These are phyloP conservation scores for Hippocampus kuda DNA, from an alignment of 2,797 vertebrate species.

Conservation along the genomic window DNA sequence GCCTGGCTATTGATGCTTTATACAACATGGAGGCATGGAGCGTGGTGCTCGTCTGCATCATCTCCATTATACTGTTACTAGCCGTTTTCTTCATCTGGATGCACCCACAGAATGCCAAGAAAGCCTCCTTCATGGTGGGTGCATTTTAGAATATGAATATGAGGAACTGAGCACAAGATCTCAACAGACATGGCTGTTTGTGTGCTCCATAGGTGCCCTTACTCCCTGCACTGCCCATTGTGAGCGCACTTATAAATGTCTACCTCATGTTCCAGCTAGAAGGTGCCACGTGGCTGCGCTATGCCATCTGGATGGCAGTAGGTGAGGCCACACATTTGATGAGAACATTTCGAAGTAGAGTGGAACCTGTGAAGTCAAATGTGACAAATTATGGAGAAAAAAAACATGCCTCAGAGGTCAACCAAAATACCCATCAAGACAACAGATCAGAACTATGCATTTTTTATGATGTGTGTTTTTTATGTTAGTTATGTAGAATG, in stretches of 20 bases:
- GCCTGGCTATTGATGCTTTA: slow-evolving; percentile 54
- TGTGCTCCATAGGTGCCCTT: slow-evolving; percentile 68
- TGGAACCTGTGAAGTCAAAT: background rate
- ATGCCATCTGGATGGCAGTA: slow-evolving; percentile 73
- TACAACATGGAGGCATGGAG: slow-evolving; percentile 54
- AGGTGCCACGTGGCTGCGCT: slow-evolving; percentile 69
- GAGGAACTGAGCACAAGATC: background rate
- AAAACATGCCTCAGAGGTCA: too few relatives aligned
- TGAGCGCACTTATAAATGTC: slow-evolving; percentile 71
- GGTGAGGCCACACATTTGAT: slow-evolving; percentile 57
- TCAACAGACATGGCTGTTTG: background rate
- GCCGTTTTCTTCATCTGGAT: slow-evolving; percentile 66
- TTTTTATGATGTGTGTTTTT: too few relatives aligned
- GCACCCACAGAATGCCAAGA: slow-evolving; percentile 70
- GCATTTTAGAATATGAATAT: background rate
- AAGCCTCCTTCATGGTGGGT: slow-evolving; percentile 75
- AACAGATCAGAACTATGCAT: too few relatives aligned
- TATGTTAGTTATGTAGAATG: too few relatives aligned
- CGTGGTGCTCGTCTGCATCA: slow-evolving; percentile 53
- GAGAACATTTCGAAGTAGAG: background rate
- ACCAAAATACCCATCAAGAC: too few relatives aligned
- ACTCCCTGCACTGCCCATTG: slow-evolving; percentile 70
- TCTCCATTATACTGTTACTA: slow-evolving; percentile 52
- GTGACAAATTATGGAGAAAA: too few relatives aligned
- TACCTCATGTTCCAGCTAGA: slow-evolving; percentile 75